These are phyloP conservation scores for Hippolais icterina DNA, from an alignment of 2,113 vertebrate species.

Conservation along the genomic window DNA sequence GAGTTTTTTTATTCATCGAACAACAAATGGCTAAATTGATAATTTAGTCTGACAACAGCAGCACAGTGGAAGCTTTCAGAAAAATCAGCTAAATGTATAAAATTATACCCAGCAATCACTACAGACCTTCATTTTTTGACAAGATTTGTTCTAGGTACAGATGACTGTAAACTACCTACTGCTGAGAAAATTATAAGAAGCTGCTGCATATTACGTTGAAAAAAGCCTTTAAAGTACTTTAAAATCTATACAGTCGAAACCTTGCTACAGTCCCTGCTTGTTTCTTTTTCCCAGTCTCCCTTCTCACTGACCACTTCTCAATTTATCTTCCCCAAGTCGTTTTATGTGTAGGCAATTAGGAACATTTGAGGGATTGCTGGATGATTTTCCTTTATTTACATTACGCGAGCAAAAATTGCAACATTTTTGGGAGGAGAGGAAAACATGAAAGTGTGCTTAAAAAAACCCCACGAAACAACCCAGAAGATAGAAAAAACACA, in stretches of 20 bases:
- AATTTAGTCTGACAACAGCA: constrained; percentile 68
- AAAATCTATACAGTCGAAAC: background rate
- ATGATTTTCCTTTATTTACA: constrained; percentile 47
- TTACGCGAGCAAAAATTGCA: constrained; percentile 38
- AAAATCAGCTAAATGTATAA: constrained; percentile 67
- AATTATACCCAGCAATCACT: constrained; percentile 66
- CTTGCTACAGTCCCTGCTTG: background rate
- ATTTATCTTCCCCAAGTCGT: background rate
- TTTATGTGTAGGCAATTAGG: constrained; percentile 20
- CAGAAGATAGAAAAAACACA: constrained; percentile 61
- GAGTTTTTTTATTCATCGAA: constrained; percentile 67
- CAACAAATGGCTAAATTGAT: constrained; percentile 68
- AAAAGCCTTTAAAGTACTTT: constrained; percentile 49
- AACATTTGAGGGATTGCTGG: background rate
- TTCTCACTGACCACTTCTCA: constrained; percentile 21
- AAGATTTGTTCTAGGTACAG: constrained; percentile 66
- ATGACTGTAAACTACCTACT: constrained; percentile 50
- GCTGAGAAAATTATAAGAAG: constrained; percentile 68
- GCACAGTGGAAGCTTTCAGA: constrained; percentile 62
- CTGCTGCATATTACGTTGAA: constrained; percentile 44
- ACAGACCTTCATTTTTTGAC: constrained; percentile 67
- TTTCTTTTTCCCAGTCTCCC: background rate
- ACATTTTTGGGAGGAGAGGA: background rate
- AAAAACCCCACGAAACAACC: background rate
- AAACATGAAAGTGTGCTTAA: background rate